Evolutionary conservation across 2,888 invertebrate species (phyloP).

Genomic region (Plagiodera versicolora): DNA sequence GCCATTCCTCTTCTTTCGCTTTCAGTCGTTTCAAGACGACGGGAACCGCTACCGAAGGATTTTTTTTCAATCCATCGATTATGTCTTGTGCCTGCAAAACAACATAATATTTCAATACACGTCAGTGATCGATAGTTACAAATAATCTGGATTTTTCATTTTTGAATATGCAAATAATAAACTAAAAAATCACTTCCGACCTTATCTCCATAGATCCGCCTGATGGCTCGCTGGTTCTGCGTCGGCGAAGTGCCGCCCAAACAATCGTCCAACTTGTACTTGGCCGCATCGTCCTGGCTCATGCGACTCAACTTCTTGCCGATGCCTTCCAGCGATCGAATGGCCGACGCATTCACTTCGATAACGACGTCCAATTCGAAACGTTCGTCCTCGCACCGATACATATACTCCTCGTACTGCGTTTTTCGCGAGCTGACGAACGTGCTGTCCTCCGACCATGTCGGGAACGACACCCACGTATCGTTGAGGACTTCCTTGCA

Average conservation of each 20-base stretch:
- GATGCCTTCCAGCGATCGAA: slow-evolving; percentile 88
- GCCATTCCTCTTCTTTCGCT: slow-evolving; percentile 97
- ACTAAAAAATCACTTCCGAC: not conserved
- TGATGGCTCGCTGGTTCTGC: slow-evolving; percentile 88
- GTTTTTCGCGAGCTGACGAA: slow-evolving; percentile 97
- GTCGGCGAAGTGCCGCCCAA: slow-evolving; percentile 89
- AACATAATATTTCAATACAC: too few relatives aligned
- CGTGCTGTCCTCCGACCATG: slow-evolving; percentile 99
- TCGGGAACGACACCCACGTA: slow-evolving; percentile 86
- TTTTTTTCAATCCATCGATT: slow-evolving; percentile 83
- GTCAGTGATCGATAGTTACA: too few relatives aligned
- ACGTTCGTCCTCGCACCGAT: slow-evolving; percentile 93
- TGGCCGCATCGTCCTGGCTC: slow-evolving; percentile 83
- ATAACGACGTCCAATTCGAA: slow-evolving; percentile 91
- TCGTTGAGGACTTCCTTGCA: slow-evolving; percentile 70
- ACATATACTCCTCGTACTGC: slow-evolving; percentile 97
- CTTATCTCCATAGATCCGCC: slow-evolving; percentile 66
- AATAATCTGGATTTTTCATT: too few relatives aligned
- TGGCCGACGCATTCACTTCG: slow-evolving; percentile 93
- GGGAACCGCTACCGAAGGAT: slow-evolving; percentile 91
- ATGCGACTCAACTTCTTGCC: slow-evolving; percentile 88
- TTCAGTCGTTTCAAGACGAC: slow-evolving; percentile 88
- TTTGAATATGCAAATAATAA: too few relatives aligned
- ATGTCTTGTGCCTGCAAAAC: slow-evolving; percentile 87
- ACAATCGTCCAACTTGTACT: slow-evolving; percentile 87